Evolutionary conservation across 2,888 invertebrate species (phyloP).

Genomic region (Acrobasis repandana): DNA sequence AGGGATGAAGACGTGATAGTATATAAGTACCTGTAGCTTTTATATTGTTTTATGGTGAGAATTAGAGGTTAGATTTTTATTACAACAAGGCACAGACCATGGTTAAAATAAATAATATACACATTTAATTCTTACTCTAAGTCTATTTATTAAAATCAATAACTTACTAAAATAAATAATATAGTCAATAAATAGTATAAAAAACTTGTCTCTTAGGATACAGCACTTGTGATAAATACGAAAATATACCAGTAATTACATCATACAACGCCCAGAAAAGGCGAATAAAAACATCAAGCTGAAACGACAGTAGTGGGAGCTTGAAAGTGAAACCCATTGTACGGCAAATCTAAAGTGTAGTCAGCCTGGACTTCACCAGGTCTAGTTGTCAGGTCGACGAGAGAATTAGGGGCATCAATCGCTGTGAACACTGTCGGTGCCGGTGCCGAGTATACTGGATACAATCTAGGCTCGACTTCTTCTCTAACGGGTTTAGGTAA

Average conservation of each 20-base stretch:
- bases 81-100: no score
- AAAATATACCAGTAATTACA: conserved; percentile 56
- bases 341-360: conserved; percentile 73
- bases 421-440: conserved; percentile 49
- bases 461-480: conserved; percentile 52
- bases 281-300: conserved; percentile 66
- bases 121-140: background rate
- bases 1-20: no score
- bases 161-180: conserved; percentile 22
- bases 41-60: no score
- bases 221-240: conserved; percentile 60
- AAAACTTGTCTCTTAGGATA: conserved; percentile 63
- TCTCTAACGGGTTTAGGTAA: conserved; percentile 45
- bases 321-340: conserved; percentile 78
- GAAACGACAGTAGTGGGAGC: conserved; percentile 78
- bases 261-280: conserved; percentile 58
- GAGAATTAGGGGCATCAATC: conserved; percentile 56
- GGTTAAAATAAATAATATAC: no score
- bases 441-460: conserved; percentile 54
- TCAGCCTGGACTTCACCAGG: conserved; percentile 77
- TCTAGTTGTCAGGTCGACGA: conserved; percentile 63
- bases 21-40: no score
- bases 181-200: conserved; percentile 52
- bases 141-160: background rate
- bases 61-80: no score